Evolutionary conservation across 1,140 invertebrate species (phyloP).

Genomic region (Xylocopa sonorina): DNA sequence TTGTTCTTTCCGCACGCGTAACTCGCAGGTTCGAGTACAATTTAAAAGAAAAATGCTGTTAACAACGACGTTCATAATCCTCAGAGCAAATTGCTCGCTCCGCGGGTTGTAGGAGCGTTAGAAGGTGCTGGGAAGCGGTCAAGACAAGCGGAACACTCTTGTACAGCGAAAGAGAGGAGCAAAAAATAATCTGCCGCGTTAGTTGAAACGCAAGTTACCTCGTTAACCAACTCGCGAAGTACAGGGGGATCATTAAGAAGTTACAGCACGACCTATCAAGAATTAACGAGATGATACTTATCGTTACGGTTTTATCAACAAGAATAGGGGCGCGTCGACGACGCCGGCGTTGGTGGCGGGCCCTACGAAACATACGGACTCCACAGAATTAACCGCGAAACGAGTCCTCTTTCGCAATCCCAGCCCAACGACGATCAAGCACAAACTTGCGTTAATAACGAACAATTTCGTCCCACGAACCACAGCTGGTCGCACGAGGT

Average conservation of each 20-base stretch:
- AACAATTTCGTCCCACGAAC: conserved; percentile 1
- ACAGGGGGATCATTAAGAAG: conserved; percentile 26
- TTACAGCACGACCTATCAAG: conserved; percentile 27
- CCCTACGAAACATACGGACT: not conserved
- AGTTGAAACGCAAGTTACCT: conserved; percentile 32
- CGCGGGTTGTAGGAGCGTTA: not conserved
- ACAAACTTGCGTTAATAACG: not conserved
- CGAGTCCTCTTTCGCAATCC: not conserved
- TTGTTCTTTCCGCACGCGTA: not conserved
- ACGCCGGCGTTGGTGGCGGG: too few species aligned
- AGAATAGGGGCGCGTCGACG: not conserved
- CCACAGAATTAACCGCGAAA: not conserved
- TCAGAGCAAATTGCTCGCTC: not conserved
- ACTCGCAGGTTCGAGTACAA: too few species aligned
- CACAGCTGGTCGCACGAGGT: too few species aligned
- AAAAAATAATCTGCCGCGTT: conserved; percentile 25
- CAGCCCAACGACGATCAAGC: not conserved
- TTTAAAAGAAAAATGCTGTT: not conserved
- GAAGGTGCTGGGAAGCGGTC: conserved; percentile 3
- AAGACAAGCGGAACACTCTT: conserved; percentile 1
- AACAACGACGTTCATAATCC: not conserved
- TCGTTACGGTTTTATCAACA: conserved; percentile 25
- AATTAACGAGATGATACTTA: conserved; percentile 37
- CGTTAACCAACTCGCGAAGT: conserved; percentile 31
- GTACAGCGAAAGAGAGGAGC: too few species aligned